Percentiles rank a stretch among this genome's conserved stretches.
phyloP scores from a whole-genome alignment of 37 sponge, comb jelly and placozoan species.

The Aplysina aerophoba region DNA sequence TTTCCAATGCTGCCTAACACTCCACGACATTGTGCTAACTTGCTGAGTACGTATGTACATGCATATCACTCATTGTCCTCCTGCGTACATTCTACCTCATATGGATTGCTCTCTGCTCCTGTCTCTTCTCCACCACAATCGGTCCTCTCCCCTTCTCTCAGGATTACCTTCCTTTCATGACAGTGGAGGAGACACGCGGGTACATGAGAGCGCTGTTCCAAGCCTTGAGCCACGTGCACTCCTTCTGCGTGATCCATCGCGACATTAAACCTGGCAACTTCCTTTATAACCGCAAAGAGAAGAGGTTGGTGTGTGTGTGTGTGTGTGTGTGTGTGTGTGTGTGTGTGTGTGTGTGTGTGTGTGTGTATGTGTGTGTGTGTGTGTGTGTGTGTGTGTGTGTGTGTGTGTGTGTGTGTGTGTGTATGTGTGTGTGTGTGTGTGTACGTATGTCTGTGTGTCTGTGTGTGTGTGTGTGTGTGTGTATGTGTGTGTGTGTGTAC shows the following conservation, averaged over 20 bases:
- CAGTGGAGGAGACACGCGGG: constrained; percentile 50
- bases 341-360: no score
- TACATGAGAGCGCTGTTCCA: constrained; percentile 90
- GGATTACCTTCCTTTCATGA: constrained; percentile 67
- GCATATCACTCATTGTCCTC: not conserved
- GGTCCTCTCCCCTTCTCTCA: constrained; percentile 2
- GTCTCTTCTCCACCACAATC: not conserved
- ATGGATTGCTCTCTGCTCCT: not conserved
- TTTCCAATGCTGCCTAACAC: no score
- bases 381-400: no score
- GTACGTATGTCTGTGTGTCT: no score
- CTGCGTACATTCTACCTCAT: not conserved
- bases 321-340: no score
- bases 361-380: no score
- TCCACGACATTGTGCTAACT: no score
- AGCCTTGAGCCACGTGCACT: constrained; percentile 88
- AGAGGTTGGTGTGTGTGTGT: constrained; percentile 65
- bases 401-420: no score
- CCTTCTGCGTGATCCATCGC: constrained; percentile 86
- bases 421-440: no score
- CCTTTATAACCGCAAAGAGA: constrained; percentile 79
- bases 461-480: no score
- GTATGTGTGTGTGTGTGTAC: no score
- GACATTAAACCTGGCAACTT: constrained; percentile 99
- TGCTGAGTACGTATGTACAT: not conserved